A percentile compares a stretch with the other conserved stretches of the same genome.
Conservation (phyloP, 2,797 vertebrate genomes). For the Argyrosomus regius region DNA sequence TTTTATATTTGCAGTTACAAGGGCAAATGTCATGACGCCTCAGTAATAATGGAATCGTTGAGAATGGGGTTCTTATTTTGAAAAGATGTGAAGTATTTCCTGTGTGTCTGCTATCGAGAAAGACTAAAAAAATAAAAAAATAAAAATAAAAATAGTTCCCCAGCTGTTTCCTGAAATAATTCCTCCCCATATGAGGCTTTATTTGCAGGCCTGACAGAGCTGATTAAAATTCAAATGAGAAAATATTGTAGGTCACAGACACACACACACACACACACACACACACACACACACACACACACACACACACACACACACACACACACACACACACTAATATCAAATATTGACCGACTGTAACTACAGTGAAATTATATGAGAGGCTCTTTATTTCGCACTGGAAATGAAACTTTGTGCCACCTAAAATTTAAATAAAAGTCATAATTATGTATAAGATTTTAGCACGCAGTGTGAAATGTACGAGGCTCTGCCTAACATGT, state of each 20-base stretch:
- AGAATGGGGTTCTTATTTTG: background rate
- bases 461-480: background rate
- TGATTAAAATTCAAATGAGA: conserved; percentile 26
- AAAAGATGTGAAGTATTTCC: conserved; percentile 6
- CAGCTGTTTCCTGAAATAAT: background rate
- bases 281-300: conserved; percentile 18
- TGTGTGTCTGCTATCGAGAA: background rate
- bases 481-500: background rate
- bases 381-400: background rate
- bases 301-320: conserved; percentile 13
- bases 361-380: background rate
- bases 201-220: background rate
- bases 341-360: background rate
- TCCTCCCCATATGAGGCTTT: background rate
- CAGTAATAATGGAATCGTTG: background rate
- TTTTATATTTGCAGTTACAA: background rate
- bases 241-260: background rate
- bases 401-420: background rate
- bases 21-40: accelerated
- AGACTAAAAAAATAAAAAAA: background rate
- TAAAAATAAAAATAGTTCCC: background rate
- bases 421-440: background rate
- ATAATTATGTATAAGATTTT: background rate
- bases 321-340: background rate
- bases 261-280: conserved; percentile 28